Percentiles rank a stretch among this genome's conserved stretches.
phyloP scores from a whole-genome alignment of 2,888 invertebrate species.

The Charanyca ferruginea region DNA sequence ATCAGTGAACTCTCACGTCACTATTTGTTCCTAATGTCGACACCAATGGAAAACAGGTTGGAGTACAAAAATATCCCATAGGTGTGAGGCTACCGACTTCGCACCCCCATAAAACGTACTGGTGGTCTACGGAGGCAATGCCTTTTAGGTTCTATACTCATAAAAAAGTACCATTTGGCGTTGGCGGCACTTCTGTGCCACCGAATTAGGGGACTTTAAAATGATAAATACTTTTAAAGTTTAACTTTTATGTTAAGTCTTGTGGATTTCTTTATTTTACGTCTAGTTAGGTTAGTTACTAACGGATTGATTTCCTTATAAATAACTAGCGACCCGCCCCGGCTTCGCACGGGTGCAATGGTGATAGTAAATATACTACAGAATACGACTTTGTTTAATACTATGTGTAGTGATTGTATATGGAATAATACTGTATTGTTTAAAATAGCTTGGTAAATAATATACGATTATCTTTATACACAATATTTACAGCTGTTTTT shows the following conservation, averaged over 20 bases:
- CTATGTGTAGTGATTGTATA: no score
- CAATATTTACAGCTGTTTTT: no score
- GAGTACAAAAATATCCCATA: conserved; percentile 58
- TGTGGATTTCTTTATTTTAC: background rate
- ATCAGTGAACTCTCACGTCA: background rate
- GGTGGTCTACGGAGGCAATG: conserved; percentile 73
- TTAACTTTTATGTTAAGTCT: background rate
- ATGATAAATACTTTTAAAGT: background rate
- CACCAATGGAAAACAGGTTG: conserved; percentile 46
- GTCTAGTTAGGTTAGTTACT: background rate
- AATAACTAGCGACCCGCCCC: no score
- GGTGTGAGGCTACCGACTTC: conserved; percentile 79
- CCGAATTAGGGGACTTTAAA: conserved; percentile 17
- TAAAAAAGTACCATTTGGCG: conserved; percentile 54
- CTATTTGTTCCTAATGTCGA: conserved; percentile 30
- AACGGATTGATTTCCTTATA: background rate
- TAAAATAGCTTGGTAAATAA: no score
- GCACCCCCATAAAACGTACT: conserved; percentile 76
- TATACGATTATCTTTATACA: no score
- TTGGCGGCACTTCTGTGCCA: conserved; percentile 36
- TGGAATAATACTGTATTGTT: no score
- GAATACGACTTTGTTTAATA: no score
- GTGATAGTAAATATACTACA: no score
- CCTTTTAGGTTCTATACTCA: conserved; percentile 35
- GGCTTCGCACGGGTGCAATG: no score